phyloP scores from a whole-genome alignment of 2,113 vertebrate species.

The Notothenia coriiceps region DNA sequence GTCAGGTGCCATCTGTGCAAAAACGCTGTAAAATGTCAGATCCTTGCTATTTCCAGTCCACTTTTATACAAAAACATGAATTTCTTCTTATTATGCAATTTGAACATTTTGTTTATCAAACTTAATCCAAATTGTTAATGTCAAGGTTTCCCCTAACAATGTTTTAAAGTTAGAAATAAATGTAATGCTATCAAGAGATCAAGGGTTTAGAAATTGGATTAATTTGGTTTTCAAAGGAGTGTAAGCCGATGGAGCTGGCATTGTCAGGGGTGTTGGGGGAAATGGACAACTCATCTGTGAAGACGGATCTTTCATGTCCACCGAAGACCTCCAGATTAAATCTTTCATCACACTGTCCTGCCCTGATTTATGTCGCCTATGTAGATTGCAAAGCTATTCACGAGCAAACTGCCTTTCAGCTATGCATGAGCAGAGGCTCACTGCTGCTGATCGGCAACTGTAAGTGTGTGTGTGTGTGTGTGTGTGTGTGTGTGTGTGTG shows the following conservation, averaged over 20 bases:
- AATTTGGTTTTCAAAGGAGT: slow-evolving; percentile 32
- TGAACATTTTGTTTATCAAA: no score
- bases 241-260: slow-evolving; percentile 16
- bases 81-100: not conserved
- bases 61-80: slow-evolving; percentile 19
- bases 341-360: slow-evolving; percentile 53
- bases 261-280: slow-evolving; percentile 43
- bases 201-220: slow-evolving; percentile 12
- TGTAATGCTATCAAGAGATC: not conserved
- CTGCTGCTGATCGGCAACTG: slow-evolving; percentile 40
- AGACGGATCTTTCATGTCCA: slow-evolving; percentile 64
- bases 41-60: not conserved
- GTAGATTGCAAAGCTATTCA: slow-evolving; percentile 48
- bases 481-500: not conserved
- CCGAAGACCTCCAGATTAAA: slow-evolving; percentile 65
- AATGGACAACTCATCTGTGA: slow-evolving; percentile 36
- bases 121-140: not conserved
- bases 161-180: not conserved
- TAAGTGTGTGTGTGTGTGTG: not conserved
- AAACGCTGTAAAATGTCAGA: slow-evolving; percentile 19
- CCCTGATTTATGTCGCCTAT: slow-evolving; percentile 66
- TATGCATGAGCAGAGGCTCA: slow-evolving; percentile 18
- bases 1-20: slow-evolving; percentile 66
- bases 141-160: not conserved
- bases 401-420: slow-evolving; percentile 30